Conservation (phyloP, 2,888 invertebrate species). For the Periphyllus acericola region DNA sequence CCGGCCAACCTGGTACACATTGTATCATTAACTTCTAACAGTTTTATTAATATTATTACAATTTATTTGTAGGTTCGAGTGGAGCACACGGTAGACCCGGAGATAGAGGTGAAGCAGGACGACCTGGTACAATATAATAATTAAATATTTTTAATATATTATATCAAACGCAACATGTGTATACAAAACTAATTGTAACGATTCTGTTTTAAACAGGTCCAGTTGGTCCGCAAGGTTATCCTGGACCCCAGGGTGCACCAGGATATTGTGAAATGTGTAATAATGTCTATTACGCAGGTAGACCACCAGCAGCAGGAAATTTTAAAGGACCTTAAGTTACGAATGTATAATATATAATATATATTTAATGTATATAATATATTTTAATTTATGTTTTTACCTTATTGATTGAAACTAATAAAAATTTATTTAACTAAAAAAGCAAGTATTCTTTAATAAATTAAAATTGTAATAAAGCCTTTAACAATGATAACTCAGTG, state of each 20-base stretch:
- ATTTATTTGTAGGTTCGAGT: constrained; percentile 71
- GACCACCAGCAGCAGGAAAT: constrained; percentile 54
- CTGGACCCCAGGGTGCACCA: constrained; percentile 61
- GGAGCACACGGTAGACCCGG: constrained; percentile 81
- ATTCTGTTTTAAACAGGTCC: constrained; percentile 48
- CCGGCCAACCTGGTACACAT: constrained; percentile 74
- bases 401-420: background rate
- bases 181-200: background rate
- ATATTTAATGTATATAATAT: too few species aligned
- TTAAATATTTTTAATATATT: too few species aligned
- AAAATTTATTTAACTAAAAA: background rate
- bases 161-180: too few species aligned
- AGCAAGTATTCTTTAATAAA: background rate
- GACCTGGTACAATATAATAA: constrained; percentile 71
- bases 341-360: background rate
- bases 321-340: constrained; percentile 62
- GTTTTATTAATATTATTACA: background rate
- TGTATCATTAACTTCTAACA: background rate
- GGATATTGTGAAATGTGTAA: constrained; percentile 63
- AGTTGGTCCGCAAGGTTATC: constrained; percentile 61
- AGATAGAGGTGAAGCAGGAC: constrained; percentile 79
- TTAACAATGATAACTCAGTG: background rate
- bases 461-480: background rate
- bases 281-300: constrained; percentile 55
- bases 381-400: background rate